Conservation (phyloP, 2,113 vertebrate genomes). For the Pangasianodon gigas region DNA sequence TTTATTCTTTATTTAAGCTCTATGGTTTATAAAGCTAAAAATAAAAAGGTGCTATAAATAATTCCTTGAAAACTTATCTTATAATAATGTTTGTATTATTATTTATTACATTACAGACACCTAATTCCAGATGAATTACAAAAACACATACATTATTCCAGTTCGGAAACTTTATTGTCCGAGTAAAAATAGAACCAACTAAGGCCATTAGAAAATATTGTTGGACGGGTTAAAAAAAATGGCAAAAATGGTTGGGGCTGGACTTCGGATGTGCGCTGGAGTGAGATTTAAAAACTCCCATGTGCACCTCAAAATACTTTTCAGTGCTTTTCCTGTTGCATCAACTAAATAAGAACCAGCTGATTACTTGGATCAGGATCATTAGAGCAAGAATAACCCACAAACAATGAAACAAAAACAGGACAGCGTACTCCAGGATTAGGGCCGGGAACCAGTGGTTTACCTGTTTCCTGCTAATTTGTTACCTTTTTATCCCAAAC, state of each 20-base stretch:
- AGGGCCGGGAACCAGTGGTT: background rate
- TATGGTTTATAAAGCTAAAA: background rate
- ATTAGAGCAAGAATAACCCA: background rate
- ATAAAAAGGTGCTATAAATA: background rate
- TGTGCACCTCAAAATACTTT: background rate
- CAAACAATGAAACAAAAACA: background rate
- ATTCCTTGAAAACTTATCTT: background rate
- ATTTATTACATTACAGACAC: background rate
- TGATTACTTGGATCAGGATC: background rate
- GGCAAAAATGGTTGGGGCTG: too few species aligned
- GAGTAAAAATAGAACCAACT: background rate
- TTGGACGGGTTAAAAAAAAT: background rate
- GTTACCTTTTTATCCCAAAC: background rate
- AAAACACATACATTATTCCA: background rate
- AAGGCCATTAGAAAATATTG: background rate
- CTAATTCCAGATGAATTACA: background rate
- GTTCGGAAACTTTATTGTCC: background rate
- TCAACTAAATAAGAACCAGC: background rate
- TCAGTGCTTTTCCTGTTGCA: background rate
- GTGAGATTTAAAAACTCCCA: background rate
- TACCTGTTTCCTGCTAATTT: background rate
- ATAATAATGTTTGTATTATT: background rate
- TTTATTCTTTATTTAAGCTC: background rate
- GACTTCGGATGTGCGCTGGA: background rate
- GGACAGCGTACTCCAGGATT: background rate